Evolutionary conservation across 2,888 invertebrate species (phyloP), one percentile per base, ranked within the genome.

Genomic region (Sinopyrophorus schimmeli): DNA sequence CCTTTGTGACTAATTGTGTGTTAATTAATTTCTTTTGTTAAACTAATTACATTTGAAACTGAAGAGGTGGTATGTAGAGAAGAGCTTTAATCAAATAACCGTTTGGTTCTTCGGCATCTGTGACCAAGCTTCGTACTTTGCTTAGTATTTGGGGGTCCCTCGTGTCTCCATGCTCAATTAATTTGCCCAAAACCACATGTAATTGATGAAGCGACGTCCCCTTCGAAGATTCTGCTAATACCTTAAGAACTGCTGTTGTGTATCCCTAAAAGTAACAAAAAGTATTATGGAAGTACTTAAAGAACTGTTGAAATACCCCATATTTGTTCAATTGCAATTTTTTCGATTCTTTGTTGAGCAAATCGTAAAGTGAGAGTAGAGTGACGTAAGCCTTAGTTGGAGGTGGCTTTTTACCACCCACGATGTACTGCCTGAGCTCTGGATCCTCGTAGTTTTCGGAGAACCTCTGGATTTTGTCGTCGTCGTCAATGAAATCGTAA

Each of bases 261-360:
- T 81, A 85, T 6, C 85, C 85, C 76, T 82, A 72, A 40, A 76
- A 52, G 52, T 38, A 50, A 49, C n/a, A n/a, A n/a, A n/a, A n/a
- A n/a, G n/a, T n/a, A n/a, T n/a, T n/a, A n/a, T n/a, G n/a, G n/a
- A n/a, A n/a, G n/a, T n/a, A n/a, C n/a, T n/a, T n/a, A n/a, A n/a
- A n/a, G n/a, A n/a, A n/a, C n/a, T n/a, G n/a, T n/a, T n/a, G n/a
- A n/a, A n/a, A n/a, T n/a, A 82, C 82, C 53, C 76, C 74, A 58
- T 76, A 84, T 58, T 82, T 82, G 3, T 80, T 80, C 3, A 83
- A 74, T 20, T 78, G 77, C 57, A 82, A 77, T 47, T 74, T 79
- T 63, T 84, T 84, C 1, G 84, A 80, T 50, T 85, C 85, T 53
- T 84, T 79, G 64, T 83, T 84, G 34, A 85, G 61, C 3, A 80